Evolutionary conservation across 2,888 invertebrate genomes (phyloP), one percentile per base, ranked within the genome.

Genomic region (Girardia tigrina): DNA sequence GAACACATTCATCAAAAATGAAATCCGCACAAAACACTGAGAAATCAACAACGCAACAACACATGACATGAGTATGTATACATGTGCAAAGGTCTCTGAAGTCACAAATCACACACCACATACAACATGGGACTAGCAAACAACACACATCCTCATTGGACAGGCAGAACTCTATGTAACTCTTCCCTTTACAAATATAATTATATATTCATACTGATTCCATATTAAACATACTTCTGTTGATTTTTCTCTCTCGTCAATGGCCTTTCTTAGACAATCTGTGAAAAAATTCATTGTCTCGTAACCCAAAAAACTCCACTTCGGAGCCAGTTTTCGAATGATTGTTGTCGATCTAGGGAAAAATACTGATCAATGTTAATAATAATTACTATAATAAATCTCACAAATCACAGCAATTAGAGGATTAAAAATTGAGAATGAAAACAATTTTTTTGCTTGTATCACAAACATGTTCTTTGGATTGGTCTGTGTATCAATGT

Each of bases 201-300:
- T n/a, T n/a, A n/a, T n/a, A n/a, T n/a, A n/a, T n/a, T n/a, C n/a
- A n/a, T n/a, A n/a, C n/a, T n/a, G n/a, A n/a, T n/a, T n/a, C n/a
- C n/a, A n/a, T n/a, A n/a, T n/a, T n/a, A n/a, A n/a, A n/a, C n/a
- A n/a, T 56, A 56, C 56, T 56, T 56, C 56, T 56, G 56, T n/a
- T 56, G 56, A 56, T 56, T 56, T 56, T 56, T 56, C 20, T 56
- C 56, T 56, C n/a, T 56, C 56, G 2, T 56, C 56, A 56, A 56
- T 56, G 4, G 56, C 56, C n/a, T 56, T 56, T 4, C 23, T 4
- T 6, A 56, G 56, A n/a, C 23, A 20, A 12, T n/a, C 23, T 6
- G 23, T 23, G n/a, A 56, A 56, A 36, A 56, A 56, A 20, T 56
- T 23, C n/a, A 56, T 8, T 8, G 56, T 4, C 23, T 56, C 23